These are phyloP conservation scores for Rhabdomys dilectus DNA, from an alignment of 2,113 vertebrate genomes.

Conservation along the genomic window DNA sequence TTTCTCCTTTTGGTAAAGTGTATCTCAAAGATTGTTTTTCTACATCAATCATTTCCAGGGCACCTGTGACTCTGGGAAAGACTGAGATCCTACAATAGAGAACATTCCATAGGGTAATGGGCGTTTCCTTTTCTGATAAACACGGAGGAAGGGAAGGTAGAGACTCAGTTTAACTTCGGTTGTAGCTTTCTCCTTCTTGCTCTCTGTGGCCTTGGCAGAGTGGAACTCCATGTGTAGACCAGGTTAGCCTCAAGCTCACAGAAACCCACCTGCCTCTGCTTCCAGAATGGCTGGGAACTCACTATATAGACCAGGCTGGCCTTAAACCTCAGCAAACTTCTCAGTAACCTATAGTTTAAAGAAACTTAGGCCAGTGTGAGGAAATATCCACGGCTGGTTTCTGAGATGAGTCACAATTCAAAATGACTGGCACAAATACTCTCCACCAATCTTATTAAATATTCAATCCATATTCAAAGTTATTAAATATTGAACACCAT, in stretches of 20 bases:
- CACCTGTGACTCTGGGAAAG: conserved; percentile 33
- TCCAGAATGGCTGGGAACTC: neutral
- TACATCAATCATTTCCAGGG: conserved; percentile 58
- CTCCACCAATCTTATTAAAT: conserved; percentile 80
- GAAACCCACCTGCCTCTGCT: neutral
- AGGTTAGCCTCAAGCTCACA: neutral
- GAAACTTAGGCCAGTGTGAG: conserved; percentile 30
- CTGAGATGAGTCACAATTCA: conserved; percentile 50
- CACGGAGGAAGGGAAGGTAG: neutral
- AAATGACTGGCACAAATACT: conserved; percentile 80
- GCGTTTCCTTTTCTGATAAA: neutral
- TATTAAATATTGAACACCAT: conserved; percentile 86
- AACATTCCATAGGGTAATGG: neutral
- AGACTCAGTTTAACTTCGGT: neutral
- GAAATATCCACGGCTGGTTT: neutral
- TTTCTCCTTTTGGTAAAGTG: conserved; percentile 35
- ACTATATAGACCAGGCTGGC: neutral
- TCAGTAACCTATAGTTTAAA: conserved; percentile 33
- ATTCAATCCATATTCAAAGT: conserved; percentile 85
- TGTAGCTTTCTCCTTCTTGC: no score
- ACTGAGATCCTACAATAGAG: neutral
- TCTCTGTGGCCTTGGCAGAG: neutral
- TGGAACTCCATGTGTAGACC: neutral
- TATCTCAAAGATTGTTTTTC: conserved; percentile 54
- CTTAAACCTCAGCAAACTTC: neutral